phyloP scores from a whole-genome alignment of 2,797 vertebrate species.

The Molossus molossus region DNA sequence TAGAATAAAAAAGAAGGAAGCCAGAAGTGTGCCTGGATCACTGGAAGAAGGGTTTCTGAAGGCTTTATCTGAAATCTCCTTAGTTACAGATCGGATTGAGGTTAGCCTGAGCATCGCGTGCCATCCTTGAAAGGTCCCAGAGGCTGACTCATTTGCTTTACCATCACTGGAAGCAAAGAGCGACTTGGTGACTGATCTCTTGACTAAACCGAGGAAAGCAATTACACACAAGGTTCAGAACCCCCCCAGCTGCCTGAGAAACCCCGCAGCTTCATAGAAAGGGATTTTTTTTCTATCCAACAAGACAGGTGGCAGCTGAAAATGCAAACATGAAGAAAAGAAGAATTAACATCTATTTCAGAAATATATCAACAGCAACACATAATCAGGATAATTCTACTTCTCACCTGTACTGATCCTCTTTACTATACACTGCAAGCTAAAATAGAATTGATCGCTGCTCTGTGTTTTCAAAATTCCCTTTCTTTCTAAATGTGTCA shows the following conservation, averaged over 20 bases:
- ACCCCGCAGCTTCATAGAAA: constrained; percentile 3
- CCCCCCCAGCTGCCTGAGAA: constrained; percentile 17
- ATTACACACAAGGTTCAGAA: constrained; percentile 82
- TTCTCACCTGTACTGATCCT: background rate
- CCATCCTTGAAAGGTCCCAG: constrained; percentile 66
- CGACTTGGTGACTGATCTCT: constrained; percentile 84
- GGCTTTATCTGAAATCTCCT: constrained; percentile 33
- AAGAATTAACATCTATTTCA: constrained; percentile 58
- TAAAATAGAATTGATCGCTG: background rate
- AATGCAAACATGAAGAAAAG: constrained; percentile 62
- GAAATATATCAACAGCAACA: background rate
- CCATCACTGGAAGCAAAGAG: constrained; percentile 66
- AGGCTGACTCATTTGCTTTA: constrained; percentile 82
- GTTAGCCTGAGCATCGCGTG: constrained; percentile 81
- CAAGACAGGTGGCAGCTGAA: constrained; percentile 62
- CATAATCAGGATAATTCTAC: background rate
- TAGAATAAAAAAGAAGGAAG: constrained; percentile 17
- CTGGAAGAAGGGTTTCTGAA: constrained; percentile 36
- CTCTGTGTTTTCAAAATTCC: constrained; percentile 55
- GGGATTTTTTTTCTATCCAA: constrained; percentile 51
- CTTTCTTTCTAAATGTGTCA: constrained; percentile 47
- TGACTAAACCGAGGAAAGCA: constrained; percentile 72
- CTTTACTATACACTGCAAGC: background rate
- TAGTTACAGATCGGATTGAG: constrained; percentile 17
- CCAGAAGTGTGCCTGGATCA: constrained; percentile 28